Percentiles rank a stretch among this genome's conserved stretches.
Conservation (phyloP, 2,797 vertebrate genomes). For the Lepilemur septentrionalis region DNA sequence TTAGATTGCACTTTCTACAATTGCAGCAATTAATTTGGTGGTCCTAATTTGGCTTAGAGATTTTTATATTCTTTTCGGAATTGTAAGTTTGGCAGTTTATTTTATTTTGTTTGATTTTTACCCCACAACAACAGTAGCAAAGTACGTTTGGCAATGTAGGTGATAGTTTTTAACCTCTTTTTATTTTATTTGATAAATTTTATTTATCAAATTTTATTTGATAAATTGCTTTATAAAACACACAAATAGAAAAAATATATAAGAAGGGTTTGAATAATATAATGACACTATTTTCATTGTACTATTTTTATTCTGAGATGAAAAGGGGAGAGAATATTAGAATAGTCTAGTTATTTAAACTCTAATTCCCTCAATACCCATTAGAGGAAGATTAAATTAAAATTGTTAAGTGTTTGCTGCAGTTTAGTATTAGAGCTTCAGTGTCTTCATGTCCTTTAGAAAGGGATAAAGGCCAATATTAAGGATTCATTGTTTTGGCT, state of each 20-base stretch:
- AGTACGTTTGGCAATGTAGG: neutral
- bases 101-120: neutral
- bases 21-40: neutral
- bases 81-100: neutral
- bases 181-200: neutral
- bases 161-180: neutral
- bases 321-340: neutral
- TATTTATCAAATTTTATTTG: neutral
- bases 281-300: neutral
- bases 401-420: neutral
- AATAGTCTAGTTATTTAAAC: neutral
- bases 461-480: neutral
- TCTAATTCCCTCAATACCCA: neutral
- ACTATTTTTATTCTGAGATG: neutral
- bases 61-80: neutral
- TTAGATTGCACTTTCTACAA: neutral
- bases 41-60: neutral
- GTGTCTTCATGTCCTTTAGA: neutral
- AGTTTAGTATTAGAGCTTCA: neutral
- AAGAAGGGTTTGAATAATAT: neutral
- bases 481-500: neutral
- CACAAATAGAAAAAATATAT: neutral
- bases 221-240: neutral
- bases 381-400: neutral
- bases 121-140: neutral